Conservation (phyloP, 2,888 invertebrate species). For the Aphodius granarius region DNA sequence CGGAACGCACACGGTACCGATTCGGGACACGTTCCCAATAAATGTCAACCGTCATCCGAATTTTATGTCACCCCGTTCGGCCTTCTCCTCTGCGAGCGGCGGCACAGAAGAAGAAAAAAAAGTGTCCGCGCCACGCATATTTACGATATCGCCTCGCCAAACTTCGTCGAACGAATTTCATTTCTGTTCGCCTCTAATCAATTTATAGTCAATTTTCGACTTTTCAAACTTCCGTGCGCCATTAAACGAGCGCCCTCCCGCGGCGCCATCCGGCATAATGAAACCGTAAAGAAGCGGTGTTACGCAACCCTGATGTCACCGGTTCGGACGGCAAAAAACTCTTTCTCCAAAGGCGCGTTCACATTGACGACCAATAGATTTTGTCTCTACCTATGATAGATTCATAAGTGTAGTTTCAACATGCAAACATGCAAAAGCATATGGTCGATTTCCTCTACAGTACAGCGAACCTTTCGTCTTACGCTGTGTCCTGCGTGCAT, state of each 20-base stretch:
- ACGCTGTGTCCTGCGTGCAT: no score
- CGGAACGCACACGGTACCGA: background rate
- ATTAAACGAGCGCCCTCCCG: background rate
- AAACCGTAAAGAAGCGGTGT: background rate
- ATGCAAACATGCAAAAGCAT: no score
- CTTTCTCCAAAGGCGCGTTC: background rate
- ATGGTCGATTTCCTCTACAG: no score
- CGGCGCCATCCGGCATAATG: background rate
- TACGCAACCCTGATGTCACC: background rate
- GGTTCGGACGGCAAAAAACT: background rate
- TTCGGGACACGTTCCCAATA: constrained; percentile 20
- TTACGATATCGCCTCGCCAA: background rate
- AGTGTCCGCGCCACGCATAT: background rate
- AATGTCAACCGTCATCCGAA: constrained; percentile 21
- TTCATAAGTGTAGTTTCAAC: no score
- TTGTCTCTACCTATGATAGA: no score
- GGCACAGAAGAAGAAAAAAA: constrained; percentile 4
- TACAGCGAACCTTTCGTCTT: no score
- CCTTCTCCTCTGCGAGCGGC: constrained; percentile 2
- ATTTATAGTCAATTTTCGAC: background rate
- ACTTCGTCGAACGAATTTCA: background rate
- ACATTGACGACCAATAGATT: no score
- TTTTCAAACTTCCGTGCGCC: background rate
- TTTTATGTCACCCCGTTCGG: constrained; percentile 21
- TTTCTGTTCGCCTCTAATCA: background rate